Evolutionary conservation across 2,113 vertebrate genomes (phyloP).

Genomic region (Atrichornis clamosus): DNA sequence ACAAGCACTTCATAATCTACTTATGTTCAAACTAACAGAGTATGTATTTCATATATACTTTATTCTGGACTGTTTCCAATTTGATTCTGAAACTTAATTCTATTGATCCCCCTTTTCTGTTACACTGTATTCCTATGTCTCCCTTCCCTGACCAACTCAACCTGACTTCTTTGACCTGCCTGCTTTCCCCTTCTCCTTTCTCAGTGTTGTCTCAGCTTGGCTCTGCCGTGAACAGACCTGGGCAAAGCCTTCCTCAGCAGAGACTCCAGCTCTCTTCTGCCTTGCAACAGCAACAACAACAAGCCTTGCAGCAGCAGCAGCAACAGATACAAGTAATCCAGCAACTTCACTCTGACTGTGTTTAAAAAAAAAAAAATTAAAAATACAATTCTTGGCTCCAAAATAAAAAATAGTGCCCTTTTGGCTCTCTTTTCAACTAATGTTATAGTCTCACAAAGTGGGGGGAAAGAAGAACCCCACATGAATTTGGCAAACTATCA

Average conservation of each 20-base stretch:
- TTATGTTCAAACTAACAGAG: constrained; percentile 47
- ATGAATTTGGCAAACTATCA: not conserved
- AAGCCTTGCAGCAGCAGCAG: constrained; percentile 82
- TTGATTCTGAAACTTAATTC: constrained; percentile 77
- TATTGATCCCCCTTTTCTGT: constrained; percentile 72
- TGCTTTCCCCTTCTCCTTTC: constrained; percentile 77
- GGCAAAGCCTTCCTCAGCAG: constrained; percentile 90
- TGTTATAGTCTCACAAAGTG: not conserved
- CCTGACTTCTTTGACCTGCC: constrained; percentile 67
- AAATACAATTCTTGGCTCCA: constrained; percentile 70
- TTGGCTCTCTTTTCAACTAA: not conserved
- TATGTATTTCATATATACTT: constrained; percentile 31
- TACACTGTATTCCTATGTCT: constrained; percentile 69
- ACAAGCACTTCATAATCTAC: constrained; percentile 36
- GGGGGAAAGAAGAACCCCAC: not conserved
- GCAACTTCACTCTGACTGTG: constrained; percentile 84
- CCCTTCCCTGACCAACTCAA: constrained; percentile 61
- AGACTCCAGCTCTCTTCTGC: constrained; percentile 88
- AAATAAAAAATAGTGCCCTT: constrained; percentile 4
- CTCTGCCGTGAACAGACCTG: constrained; percentile 94
- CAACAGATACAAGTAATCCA: constrained; percentile 98
- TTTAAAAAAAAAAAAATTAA: constrained; percentile 24
- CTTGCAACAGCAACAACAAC: constrained; percentile 81
- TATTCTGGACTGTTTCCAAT: constrained; percentile 51
- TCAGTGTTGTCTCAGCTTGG: constrained; percentile 97